A percentile compares a stretch with the other conserved stretches of the same genome.
phyloP scores from a whole-genome alignment of 2,113 vertebrate species.

The Saccopteryx bilineata region DNA sequence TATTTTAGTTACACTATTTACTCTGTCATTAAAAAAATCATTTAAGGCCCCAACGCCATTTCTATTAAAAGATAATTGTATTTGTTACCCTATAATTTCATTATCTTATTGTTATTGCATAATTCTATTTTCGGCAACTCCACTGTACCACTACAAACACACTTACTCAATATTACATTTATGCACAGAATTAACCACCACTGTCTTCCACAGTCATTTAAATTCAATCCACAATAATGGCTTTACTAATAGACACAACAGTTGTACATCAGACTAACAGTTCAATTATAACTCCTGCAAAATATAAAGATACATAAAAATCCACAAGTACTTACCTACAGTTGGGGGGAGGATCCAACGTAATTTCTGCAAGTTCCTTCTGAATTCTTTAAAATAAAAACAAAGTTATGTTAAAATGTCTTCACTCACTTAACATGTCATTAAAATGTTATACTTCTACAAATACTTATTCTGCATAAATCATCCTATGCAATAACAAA shows the following conservation, averaged over 20 bases:
- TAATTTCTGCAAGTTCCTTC: conserved; percentile 99
- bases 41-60: conserved; percentile 52
- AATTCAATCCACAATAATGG: conserved; percentile 38
- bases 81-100: conserved; percentile 53
- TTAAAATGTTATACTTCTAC: conserved; percentile 62
- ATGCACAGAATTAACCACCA: conserved; percentile 39
- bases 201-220: neutral
- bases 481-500: neutral
- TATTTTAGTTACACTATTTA: conserved; percentile 62
- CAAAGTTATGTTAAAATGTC: conserved; percentile 74
- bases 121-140: conserved; percentile 26
- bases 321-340: conserved; percentile 94
- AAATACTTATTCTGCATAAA: neutral
- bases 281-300: conserved; percentile 54
- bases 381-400: conserved; percentile 93
- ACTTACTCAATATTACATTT: neutral
- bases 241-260: neutral
- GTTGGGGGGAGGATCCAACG: conserved; percentile 98
- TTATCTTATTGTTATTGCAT: conserved; percentile 12
- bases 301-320: conserved; percentile 82
- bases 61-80: conserved; percentile 33
- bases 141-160: neutral
- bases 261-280: neutral
- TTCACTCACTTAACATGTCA: conserved; percentile 47
- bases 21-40: conserved; percentile 76